Base-by-base conservation (phyloP, 2,888 invertebrate species). In the Lapara coniferarum region DNA sequence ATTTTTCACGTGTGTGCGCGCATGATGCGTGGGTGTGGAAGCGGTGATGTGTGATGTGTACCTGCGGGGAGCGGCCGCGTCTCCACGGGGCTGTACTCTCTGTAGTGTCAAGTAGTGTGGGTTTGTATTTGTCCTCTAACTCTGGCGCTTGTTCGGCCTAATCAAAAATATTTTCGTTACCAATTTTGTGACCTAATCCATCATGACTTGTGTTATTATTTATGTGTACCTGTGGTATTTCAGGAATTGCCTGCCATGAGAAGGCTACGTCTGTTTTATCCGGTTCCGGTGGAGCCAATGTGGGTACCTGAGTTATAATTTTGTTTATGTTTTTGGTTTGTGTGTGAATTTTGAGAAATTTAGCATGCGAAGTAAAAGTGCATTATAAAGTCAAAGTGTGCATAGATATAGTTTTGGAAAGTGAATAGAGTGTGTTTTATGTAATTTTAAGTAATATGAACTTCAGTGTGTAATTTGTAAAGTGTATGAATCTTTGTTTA, bases 81-180 rank as follows among this genome's bases (percentile, higher is more conserved):
- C 92, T 89, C 91, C 91, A 91, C 30, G 90, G 90, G 67, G 82
- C 80, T 69, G 79, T 75, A 67, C 76, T 76, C 73, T 90, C 87
- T 73, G 87, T 80, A 81, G 88, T 84, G 74, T 91, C 89, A 68
- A 87, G 84, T 77, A 92, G 84, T 82, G 89, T 92, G 56, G 93
- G 92, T 84, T 84, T 89, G 80, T 88, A 91, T 78, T 84, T 84
- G 73, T 91, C 92, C 77, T 92, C 91, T 78, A 90, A 81, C 74
- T 92, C 93, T 75, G 93, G 90, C 72, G 86, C 86, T 85, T 91
- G 92, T 88, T 93, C 92, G 68, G 90, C 92, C 92, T 93, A 83
- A 82, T 85, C 73, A 74, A 79, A 78, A 73, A 69, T 16, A 67
- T 74, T 51, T 59, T 68, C 75, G n/a, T 68, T 68, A 68, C 57